Evolutionary conservation across 2,888 invertebrate genomes (phyloP), one percentile per base, ranked within the genome.

Genomic region (Lasius platythorax): DNA sequence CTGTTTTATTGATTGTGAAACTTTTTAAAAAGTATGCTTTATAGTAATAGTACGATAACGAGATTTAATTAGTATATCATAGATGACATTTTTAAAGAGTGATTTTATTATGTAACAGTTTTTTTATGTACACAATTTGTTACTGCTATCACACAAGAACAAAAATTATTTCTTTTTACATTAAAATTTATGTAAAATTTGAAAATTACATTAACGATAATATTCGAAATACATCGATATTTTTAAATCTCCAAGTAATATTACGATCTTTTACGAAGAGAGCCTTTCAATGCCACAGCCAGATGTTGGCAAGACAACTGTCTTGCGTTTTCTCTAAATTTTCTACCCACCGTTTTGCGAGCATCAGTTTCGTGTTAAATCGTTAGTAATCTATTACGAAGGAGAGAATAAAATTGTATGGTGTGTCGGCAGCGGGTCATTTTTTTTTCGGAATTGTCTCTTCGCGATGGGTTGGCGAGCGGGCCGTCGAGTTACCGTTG

Each of bases 401-500:
- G 50, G 50, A 43, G 40, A 53, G 53, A 50, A 66, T 40, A 72
- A 83, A 79, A 4, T 37, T 23, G 4, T 37, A 33, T 64, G 73
- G 56, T 53, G 56, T 68, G 56, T 68, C 46, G 78, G 23, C n/a
- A 18, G 6, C 56, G 28, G 30, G 8, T 74, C 40, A 33, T 40
- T 70, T 37, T 50, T 75, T 68, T 68, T 78, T 46, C 18, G 11
- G 68, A 79, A 74, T 61, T 83, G 78, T 87, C 67, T 40, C 56
- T 46, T 12, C 12, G 58, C 83, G 72, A 72, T 64, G 63, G 58
- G 37, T 50, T 30, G 58, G n/a, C 15, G 67, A 58, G 37, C 30
- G 56, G 3, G 28, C 68, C 78, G 66, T 46, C 66, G 40, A 61
- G 46, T 84, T 68, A 82, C 85, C 84, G 90, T 64, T 82, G 78